Base-by-base conservation (phyloP, 2,797 vertebrate species). In the Onychomys arenicola region DNA sequence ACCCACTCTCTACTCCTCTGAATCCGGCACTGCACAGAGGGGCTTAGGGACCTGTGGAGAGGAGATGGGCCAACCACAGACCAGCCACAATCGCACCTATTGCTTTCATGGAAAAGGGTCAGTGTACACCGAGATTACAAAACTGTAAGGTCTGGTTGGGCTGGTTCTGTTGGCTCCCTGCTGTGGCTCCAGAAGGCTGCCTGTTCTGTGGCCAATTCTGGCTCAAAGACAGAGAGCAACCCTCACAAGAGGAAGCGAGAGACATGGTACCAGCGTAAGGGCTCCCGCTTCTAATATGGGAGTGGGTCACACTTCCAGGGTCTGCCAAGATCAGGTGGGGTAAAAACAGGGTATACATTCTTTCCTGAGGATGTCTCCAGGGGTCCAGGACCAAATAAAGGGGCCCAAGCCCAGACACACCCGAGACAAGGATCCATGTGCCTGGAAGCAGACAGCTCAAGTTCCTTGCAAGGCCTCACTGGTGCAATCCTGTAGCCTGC, bases 241-340 rank as follows among this genome's bases (percentile, higher is more conserved):
- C 93, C 95, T 97, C 92, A 96, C 94, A 97, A 97, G 91, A 90
- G 90, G 93, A 91, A 93, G 78, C 97, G 89, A 95, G 90, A 97
- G 97, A 96, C 85, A 88, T 7, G 32, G 80, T 87, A 67, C 77
- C 91, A 92, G 88, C 21, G 23, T 76, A 81, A 96, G 6, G 75
- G 52, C 73, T 59, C 92, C 78, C n/a, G 11, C 55, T 88, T 90
- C 84, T 55, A 63, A 93, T 0, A 1, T 49, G 76, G 71, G 81
- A 94, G 49, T 73, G 78, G 89, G 82, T 94, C 91, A 92, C 0
- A 1, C 46, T 93, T 84, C 85, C 90, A 91, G 92, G 91, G 90
- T 77, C 88, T 61, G 86, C 37, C 78, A 32, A 93, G 75, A 89
- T 59, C 92, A 86, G 43, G 71, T 0, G n/a, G 71, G 65, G 52